Base-by-base conservation (phyloP, 2,888 invertebrate genomes). In the Branchipolynoe longqiensis region DNA sequence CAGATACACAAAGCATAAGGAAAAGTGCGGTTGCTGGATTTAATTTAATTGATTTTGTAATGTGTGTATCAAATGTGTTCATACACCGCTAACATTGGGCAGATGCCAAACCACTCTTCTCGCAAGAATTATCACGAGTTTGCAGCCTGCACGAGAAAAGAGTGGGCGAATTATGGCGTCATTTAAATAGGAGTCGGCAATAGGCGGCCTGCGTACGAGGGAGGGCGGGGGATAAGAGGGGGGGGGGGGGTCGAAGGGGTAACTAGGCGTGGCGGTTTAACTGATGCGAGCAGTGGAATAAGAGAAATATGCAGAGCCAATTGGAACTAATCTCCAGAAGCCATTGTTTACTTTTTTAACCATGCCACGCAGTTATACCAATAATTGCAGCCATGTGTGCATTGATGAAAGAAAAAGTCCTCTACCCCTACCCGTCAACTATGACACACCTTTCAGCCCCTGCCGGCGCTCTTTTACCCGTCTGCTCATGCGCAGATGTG, bases 41-140 rank as follows among this genome's bases (percentile, higher is more conserved):
- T n/a, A n/a, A n/a, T n/a, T n/a, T n/a, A n/a, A n/a, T n/a, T n/a
- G n/a, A n/a, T n/a, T n/a, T n/a, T n/a, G n/a, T n/a, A n/a, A n/a
- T n/a, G n/a, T n/a, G n/a, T n/a, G n/a, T n/a, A n/a, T n/a, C n/a
- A n/a, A n/a, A n/a, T n/a, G n/a, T n/a, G n/a, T n/a, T n/a, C n/a
- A n/a, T n/a, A n/a, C n/a, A n/a, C n/a, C n/a, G n/a, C n/a, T n/a
- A n/a, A n/a, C n/a, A n/a, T n/a, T n/a, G n/a, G n/a, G n/a, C n/a
- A n/a, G n/a, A n/a, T n/a, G 25, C 28, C 59, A 8, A 58, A 58
- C n/a, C 58, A 58, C 58, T 58, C 58, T n/a, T 58, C 58, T 58
- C 58, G 58, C 58, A 25, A 58, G 58, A 58, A 58, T 58, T 18
- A 58, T 18, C 25, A 31, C 31, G 62, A 62, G 31, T 62, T 14